These are phyloP conservation scores for Drusus annulatus DNA, from an alignment of 1,140 invertebrate genomes.

Conservation along the genomic window DNA sequence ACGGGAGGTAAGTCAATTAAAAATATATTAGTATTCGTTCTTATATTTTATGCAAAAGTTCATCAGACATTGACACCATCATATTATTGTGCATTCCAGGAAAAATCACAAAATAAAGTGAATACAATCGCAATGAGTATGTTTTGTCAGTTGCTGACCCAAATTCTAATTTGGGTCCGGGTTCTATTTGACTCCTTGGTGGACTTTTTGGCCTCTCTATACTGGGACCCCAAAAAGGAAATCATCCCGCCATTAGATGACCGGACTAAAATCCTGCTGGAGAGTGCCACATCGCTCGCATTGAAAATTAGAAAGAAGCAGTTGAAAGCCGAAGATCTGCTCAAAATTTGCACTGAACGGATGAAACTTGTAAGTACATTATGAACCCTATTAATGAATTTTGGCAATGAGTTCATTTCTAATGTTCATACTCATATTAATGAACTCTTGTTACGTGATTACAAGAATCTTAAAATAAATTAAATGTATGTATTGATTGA, in stretches of 20 bases:
- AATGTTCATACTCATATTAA: too few relatives aligned
- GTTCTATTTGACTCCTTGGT: slow-evolving; percentile 62
- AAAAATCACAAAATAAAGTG: slow-evolving; percentile 12
- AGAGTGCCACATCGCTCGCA: slow-evolving; percentile 78
- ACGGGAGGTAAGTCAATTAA: too few relatives aligned
- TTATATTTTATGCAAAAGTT: too few relatives aligned
- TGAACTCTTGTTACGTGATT: too few relatives aligned
- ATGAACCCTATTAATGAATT: not conserved
- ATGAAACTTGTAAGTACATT: slow-evolving; percentile 78
- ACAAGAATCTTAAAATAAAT: too few relatives aligned
- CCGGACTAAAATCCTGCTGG: slow-evolving; percentile 73
- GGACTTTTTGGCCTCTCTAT: slow-evolving; percentile 67
- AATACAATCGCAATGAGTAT: slow-evolving; percentile 33
- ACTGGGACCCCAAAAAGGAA: slow-evolving; percentile 72
- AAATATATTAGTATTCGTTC: too few relatives aligned
- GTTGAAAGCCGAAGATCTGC: slow-evolving; percentile 79
- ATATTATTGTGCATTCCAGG: slow-evolving; percentile 1
- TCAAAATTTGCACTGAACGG: slow-evolving; percentile 82
- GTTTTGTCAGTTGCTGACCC: slow-evolving; percentile 35
- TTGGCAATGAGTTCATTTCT: not conserved
- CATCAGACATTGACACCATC: too few relatives aligned
- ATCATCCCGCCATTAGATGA: slow-evolving; percentile 72
- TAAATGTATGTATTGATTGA: too few relatives aligned
- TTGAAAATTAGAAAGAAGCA: slow-evolving; percentile 76
- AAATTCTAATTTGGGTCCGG: slow-evolving; percentile 51